Evolutionary conservation across 1,140 invertebrate genomes (phyloP).

Genomic region (Drosophila rufa): DNA sequence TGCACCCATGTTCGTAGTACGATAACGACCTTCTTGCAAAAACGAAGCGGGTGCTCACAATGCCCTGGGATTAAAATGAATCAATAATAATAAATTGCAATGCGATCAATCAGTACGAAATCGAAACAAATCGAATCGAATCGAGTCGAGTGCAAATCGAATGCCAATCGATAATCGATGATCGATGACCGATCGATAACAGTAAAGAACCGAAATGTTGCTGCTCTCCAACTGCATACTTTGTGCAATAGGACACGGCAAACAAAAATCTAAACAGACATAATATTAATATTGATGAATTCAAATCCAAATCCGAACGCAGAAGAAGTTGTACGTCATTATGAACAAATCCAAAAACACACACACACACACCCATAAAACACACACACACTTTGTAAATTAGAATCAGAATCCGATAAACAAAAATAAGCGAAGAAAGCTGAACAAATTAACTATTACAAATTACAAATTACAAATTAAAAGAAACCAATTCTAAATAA

Average conservation of each 20-base stretch:
- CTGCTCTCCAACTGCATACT: conserved; percentile 58
- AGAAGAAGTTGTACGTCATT: conserved; percentile 83
- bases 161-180: conserved; percentile 22
- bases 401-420: conserved; percentile 60
- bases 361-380: conserved; percentile 64
- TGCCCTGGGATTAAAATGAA: conserved; percentile 85
- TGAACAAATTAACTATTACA: conserved; percentile 17
- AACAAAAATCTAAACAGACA: conserved; percentile 56
- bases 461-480: conserved; percentile 17
- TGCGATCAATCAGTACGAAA: conserved; percentile 56
- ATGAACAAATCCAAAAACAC: conserved; percentile 67
- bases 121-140: conserved; percentile 9
- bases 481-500: conserved; percentile 26
- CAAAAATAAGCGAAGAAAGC: conserved; percentile 17
- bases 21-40: conserved; percentile 88
- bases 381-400: conserved; percentile 75
- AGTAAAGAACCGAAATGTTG: conserved; percentile 42
- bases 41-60: conserved; percentile 89
- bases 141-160: conserved; percentile 35
- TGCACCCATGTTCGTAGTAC: conserved; percentile 89
- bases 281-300: conserved; percentile 77
- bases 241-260: conserved; percentile 17
- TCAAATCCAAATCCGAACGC: conserved; percentile 76
- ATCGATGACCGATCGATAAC: conserved; percentile 33
- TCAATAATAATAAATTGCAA: conserved; percentile 75